phyloP scores from a whole-genome alignment of 2,113 vertebrate species.

The Dasyprocta punctata region DNA sequence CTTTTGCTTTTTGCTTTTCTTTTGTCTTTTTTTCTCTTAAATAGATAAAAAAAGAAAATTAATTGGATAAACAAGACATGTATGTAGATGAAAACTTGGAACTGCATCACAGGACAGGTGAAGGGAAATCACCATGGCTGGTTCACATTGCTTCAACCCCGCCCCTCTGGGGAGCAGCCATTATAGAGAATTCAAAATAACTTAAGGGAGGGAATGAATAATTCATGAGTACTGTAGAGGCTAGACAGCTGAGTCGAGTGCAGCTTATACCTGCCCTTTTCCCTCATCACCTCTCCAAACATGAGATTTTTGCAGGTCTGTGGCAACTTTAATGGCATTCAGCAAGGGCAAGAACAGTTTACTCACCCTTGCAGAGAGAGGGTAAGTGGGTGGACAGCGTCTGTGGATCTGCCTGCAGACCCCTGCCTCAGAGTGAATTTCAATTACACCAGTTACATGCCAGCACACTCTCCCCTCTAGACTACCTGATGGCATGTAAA shows the following conservation, averaged over 20 bases:
- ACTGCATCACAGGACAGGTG: background rate
- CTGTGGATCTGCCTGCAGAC: background rate
- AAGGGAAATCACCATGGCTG: background rate
- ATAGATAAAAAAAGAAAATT: background rate
- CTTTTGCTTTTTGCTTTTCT: no score
- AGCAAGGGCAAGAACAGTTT: background rate
- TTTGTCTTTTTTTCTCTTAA: no score
- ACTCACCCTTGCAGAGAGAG: background rate
- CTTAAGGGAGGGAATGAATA: background rate
- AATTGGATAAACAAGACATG: background rate
- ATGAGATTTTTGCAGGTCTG: background rate
- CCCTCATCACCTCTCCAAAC: background rate
- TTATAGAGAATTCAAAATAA: background rate
- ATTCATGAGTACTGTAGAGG: background rate
- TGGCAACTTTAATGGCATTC: background rate
- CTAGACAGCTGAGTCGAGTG: background rate
- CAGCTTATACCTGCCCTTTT: background rate
- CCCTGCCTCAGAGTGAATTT: background rate
- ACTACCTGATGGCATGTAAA: background rate
- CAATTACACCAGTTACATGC: background rate
- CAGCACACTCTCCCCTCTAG: background rate
- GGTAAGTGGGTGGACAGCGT: background rate
- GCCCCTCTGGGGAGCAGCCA: background rate
- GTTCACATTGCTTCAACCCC: background rate
- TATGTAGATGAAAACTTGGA: background rate